Evolutionary conservation across 2,113 vertebrate genomes (phyloP).

Genomic region (Pachycephala philippinensis): DNA sequence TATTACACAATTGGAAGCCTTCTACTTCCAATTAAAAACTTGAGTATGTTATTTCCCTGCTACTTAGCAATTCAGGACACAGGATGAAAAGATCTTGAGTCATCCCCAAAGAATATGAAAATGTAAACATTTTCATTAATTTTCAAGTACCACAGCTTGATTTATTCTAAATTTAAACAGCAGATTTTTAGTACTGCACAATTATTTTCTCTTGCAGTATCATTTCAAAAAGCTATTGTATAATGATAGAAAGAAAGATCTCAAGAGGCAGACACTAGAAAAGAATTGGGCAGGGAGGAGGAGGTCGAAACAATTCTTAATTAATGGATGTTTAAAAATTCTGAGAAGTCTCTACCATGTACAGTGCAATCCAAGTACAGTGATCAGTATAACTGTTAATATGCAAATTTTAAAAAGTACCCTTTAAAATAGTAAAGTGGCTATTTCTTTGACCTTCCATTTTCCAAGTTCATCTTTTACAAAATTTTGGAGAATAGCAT

Average conservation of each 20-base stretch:
- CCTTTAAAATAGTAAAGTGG: not conserved
- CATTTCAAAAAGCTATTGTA: not conserved
- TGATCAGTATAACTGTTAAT: not conserved
- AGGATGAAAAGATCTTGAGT: not conserved
- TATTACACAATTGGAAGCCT: not conserved
- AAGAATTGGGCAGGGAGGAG: not conserved
- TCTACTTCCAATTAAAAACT: not conserved
- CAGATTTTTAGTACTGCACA: not conserved
- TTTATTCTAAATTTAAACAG: not conserved
- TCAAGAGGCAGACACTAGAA: not conserved
- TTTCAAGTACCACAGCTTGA: not conserved
- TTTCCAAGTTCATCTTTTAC: not conserved
- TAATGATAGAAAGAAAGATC: not conserved
- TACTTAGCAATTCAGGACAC: not conserved
- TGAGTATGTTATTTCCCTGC: not conserved
- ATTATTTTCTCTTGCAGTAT: not conserved
- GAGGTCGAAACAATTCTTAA: not conserved
- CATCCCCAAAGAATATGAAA: not conserved
- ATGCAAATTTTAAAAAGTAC: not conserved
- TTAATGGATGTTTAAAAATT: not conserved
- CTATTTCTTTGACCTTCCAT: not conserved
- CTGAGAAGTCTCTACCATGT: not conserved
- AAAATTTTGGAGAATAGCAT: not conserved
- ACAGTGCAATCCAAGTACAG: not conserved
- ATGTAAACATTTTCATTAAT: not conserved